Base-by-base conservation (phyloP, 2,797 vertebrate genomes). In the Chrysocyon brachyurus region DNA sequence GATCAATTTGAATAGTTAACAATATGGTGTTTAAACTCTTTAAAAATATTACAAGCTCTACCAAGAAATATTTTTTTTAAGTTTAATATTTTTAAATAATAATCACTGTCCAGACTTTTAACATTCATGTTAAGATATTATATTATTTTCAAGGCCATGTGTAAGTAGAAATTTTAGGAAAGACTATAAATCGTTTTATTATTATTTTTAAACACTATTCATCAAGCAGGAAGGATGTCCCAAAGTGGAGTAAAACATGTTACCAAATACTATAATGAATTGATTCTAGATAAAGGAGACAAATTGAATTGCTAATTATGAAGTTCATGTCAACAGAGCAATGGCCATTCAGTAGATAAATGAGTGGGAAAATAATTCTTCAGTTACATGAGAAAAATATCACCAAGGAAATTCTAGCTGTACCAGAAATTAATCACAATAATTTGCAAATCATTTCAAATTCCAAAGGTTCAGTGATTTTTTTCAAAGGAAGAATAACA, bases 201-300 rank as follows among this genome's bases (percentile, higher is more conserved):
- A n/a, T 89, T 91, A 49, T 89, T 93, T 90, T 72, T 15, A 57
- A 90, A 88, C 56, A 81, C 79, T 87, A 87, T 97, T 94, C 57
- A 94, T 90, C 93, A 97, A 96, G 63, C 54, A 95, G 77, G 31
- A 95, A 82, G 19, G 46, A 81, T 73, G 66, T 49, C 61, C 90
- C 33, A 66, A 85, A 88, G 86, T 4, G 82, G 59, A 95, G 19
- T 96, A 94, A 98, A 98, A 79, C 46, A 92, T 46, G 93, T 96
- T 93, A 87, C 64, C 61, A 96, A 89, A 94, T 95, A 52, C 83
- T 97, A 59, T 96, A 97, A 97, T 96, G 96, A 97, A 98, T 93
- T 95, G 81, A 98, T 97, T 98, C 94, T 91, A 98, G 92, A 95
- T 96, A 94, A 86, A 97, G 52, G 14, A 97, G 75, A 63, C 78